Percentiles rank a stretch among this genome's conserved stretches.
phyloP scores from a whole-genome alignment of 1,140 invertebrate species.

The Rhopalosiphum maidis region DNA sequence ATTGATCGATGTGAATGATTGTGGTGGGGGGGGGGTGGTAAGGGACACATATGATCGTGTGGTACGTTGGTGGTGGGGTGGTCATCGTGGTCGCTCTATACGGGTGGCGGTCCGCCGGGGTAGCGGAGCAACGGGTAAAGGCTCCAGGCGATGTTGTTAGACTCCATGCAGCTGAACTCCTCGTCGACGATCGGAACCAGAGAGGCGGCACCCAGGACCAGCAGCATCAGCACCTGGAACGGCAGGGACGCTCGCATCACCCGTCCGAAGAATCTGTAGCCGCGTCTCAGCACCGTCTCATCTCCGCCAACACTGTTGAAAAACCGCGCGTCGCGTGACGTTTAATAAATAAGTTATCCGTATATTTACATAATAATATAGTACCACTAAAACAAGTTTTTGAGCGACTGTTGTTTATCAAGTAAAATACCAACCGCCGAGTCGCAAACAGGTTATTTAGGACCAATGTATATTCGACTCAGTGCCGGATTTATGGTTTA shows the following conservation, averaged over 20 bases:
- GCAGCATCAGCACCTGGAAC: slow-evolving; percentile 86
- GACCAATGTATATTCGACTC: too few relatives aligned
- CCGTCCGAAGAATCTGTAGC: slow-evolving; percentile 80
- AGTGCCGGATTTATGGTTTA: too few relatives aligned
- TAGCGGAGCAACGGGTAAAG: slow-evolving; percentile 87
- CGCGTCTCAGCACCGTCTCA: slow-evolving; percentile 73
- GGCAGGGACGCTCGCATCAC: slow-evolving; percentile 88
- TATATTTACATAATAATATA: too few relatives aligned
- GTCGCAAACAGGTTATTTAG: not conserved
- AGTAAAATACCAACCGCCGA: not conserved
- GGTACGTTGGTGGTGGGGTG: not conserved
- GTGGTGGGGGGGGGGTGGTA: not conserved
- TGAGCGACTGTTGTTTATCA: not conserved
- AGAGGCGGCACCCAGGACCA: slow-evolving; percentile 86
- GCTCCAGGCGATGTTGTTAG: slow-evolving; percentile 80
- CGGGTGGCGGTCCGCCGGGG: slow-evolving; percentile 86
- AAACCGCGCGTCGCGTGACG: slow-evolving; percentile 1
- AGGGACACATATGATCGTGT: not conserved
- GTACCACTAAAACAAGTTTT: not conserved
- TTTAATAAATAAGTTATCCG: not conserved
- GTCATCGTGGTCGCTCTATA: slow-evolving; percentile 66
- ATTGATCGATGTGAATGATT: not conserved
- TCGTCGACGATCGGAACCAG: slow-evolving; percentile 85
- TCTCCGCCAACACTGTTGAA: slow-evolving; percentile 62
- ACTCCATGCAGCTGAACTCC: slow-evolving; percentile 82